Evolutionary conservation across 1,140 invertebrate genomes (phyloP).

Genomic region (Gryllus bimaculatus): DNA sequence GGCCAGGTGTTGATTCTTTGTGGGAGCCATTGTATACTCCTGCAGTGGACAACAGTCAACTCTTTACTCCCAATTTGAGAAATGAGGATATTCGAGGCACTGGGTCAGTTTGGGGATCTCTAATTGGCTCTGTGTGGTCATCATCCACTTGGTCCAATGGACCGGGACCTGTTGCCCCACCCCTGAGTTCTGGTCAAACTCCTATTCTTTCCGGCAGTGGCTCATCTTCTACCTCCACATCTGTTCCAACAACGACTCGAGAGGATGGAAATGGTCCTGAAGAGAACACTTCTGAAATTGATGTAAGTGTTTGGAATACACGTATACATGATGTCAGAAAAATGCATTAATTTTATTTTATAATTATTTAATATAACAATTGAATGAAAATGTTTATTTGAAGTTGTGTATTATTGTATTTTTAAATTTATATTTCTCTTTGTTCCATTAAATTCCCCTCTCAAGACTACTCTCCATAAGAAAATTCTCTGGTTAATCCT

Average conservation of each 20-base stretch:
- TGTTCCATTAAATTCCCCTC: no score
- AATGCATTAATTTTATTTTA: no score
- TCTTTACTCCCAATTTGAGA: background rate
- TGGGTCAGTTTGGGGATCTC: conserved; percentile 10
- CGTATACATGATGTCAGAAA: no score
- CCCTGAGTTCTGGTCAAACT: background rate
- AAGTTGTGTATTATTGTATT: no score
- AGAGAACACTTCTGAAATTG: conserved; percentile 4
- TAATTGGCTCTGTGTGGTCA: conserved; percentile 12
- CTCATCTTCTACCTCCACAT: background rate
- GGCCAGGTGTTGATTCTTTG: conserved; percentile 33
- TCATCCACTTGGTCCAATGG: conserved; percentile 11
- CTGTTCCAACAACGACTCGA: background rate
- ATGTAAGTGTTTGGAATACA: conserved; percentile 11
- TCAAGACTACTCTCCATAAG: no score
- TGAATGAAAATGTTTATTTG: no score
- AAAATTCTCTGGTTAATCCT: no score
- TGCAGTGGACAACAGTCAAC: conserved; percentile 30
- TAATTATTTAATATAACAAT: no score
- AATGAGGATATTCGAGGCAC: conserved; percentile 21
- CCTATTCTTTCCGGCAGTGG: background rate
- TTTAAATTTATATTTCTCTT: no score
- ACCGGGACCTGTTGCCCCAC: background rate
- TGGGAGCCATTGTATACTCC: conserved; percentile 40
- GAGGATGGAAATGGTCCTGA: background rate